phyloP scores from a whole-genome alignment of 2,797 vertebrate genomes.

The Xiphorhynchus erythropygius region DNA sequence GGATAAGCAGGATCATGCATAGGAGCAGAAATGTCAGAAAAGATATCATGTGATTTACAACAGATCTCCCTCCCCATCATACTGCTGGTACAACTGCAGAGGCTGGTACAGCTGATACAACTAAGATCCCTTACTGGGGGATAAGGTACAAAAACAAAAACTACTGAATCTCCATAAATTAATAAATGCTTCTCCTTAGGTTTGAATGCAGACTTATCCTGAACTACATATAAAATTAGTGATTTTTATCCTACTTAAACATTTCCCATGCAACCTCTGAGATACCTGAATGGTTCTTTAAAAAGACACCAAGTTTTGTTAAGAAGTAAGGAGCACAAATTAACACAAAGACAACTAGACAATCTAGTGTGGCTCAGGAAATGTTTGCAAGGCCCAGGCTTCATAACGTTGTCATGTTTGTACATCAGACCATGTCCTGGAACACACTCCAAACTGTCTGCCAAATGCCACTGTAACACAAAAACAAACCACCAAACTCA shows the following conservation, averaged over 20 bases:
- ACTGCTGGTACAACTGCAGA: background rate
- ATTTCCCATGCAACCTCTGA: background rate
- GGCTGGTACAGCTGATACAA: background rate
- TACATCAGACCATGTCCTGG: background rate
- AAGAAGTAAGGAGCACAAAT: background rate
- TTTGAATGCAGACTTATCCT: background rate
- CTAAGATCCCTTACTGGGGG: background rate
- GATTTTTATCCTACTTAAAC: background rate
- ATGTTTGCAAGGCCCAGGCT: background rate
- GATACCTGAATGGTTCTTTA: background rate
- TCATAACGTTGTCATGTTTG: background rate
- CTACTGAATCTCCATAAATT: background rate
- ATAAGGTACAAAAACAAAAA: background rate
- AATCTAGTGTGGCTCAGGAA: background rate
- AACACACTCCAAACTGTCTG: background rate
- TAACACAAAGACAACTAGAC: background rate
- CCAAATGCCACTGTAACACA: background rate
- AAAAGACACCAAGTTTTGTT: background rate
- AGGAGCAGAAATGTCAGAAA: background rate
- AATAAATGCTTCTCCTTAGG: background rate
- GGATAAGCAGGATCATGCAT: background rate
- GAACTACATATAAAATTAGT: background rate
- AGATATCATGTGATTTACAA: fast-evolving
- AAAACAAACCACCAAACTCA: background rate
- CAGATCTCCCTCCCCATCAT: background rate